Evolutionary conservation across 2,113 vertebrate species (phyloP).

Genomic region (Picathartes gymnocephalus): DNA sequence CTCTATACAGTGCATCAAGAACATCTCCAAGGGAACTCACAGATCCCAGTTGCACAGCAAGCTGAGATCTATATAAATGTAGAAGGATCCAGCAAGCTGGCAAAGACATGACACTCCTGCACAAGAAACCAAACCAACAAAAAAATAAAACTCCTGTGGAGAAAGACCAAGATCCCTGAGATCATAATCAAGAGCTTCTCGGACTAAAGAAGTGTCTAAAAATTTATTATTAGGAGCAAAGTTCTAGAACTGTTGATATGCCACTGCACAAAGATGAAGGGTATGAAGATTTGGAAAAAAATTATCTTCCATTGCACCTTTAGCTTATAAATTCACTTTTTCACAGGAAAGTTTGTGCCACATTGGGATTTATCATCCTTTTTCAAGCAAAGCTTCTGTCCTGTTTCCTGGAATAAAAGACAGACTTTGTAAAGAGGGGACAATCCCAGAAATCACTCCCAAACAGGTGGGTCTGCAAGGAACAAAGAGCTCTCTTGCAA

Average conservation of each 20-base stretch:
- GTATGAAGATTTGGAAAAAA: not conserved
- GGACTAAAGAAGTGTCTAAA: not conserved
- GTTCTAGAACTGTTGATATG: not conserved
- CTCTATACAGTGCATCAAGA: not conserved
- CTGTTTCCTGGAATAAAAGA: not conserved
- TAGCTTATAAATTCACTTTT: not conserved
- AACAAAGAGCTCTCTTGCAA: not conserved
- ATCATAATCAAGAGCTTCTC: not conserved
- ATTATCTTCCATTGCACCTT: not conserved
- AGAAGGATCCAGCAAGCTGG: not conserved
- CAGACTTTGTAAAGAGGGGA: not conserved
- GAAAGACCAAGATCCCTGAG: not conserved
- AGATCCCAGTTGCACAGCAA: not conserved
- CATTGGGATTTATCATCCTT: not conserved
- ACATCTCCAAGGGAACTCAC: not conserved
- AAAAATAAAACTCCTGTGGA: not conserved
- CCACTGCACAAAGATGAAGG: not conserved
- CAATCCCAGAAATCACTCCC: not conserved
- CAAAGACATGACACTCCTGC: not conserved
- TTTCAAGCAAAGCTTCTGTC: not conserved
- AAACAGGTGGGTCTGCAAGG: not conserved
- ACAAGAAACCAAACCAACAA: accelerated
- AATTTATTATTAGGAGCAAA: not conserved
- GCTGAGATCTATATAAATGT: not conserved
- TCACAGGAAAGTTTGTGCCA: not conserved